Base-by-base conservation (phyloP, 2,797 vertebrate species). In the Anguilla pacifica region DNA sequence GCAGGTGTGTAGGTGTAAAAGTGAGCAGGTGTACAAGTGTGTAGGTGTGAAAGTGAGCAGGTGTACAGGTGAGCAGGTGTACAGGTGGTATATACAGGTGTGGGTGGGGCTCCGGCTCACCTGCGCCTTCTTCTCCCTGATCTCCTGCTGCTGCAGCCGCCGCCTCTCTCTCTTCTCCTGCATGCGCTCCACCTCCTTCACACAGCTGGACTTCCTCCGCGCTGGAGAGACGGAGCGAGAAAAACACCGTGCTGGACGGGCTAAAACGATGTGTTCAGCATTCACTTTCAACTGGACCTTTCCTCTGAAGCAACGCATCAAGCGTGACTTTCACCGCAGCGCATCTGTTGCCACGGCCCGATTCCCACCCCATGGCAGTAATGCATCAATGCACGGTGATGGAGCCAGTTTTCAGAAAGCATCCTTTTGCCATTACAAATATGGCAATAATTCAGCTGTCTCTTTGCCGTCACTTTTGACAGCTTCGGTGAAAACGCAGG, bases 111-210 rank as follows among this genome's bases (percentile, higher is more conserved):
- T 25, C 59, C 89, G 28, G 94, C 94, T 91, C 93, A 99, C 98
- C 94, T 98, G 97, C 35, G 98, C 98, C 91, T 95, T 97, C 93
- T 99, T 99, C 95, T 99, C 98, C 95, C 98, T 95, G 64, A 99
- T 96, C 94, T 99, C 98, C 90, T 99, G 98, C 85, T 99, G 98
- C 88, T 99, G 98, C 72, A 99, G 91, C 91, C 98, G 96, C 89
- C 98, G 96, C 94, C 96, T 98, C 92, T 99, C 98, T 90, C 98
- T 95, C 90, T 99, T 99, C 93, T 99, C 98, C 96, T 99, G 98
- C 88, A 99, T 94, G 88, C 98, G 99, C 96, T 99, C 98, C 91
- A 99, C 98, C 91, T 99, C 98, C 95, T 99, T 99, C 90, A 99
- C 98, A 92, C 98, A 99, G 94, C 97, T 99, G 70, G 98, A 99